Evolutionary conservation across 1,140 invertebrate species (phyloP), one percentile per base, ranked within the genome.

Genomic region (Aphidius gifuensis): DNA sequence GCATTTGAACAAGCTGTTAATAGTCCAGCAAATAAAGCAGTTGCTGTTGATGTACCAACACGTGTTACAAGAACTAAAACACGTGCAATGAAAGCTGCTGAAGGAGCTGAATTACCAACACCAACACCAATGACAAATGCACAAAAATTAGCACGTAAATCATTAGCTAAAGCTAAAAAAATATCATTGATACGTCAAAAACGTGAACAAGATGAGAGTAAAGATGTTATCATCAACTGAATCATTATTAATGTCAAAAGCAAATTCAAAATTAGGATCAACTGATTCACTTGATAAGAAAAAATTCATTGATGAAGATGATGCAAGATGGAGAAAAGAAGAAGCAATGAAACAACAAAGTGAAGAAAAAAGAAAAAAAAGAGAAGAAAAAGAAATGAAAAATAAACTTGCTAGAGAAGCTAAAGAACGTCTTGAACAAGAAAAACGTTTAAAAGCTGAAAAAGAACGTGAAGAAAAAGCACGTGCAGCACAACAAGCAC

Each of bases 331-430:
- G n/a, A 82, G 82, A 62, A 76, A 79, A 32, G 78, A 80, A 9
- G 80, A 78, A 57, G 68, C 76, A 0, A 58, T 80, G 7, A 80
- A 76, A 62, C 55, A 72, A 48, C 58, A 73, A 65, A 78, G 74
- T 4, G 86, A 87, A 67, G 84, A 85, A 48, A 84, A 82, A 47
- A 83, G 79, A 65, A 83, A 83, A 59, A 83, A 82, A 67, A 76
- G 85, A 1, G 82, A 86, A 64, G 80, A 85, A 58, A 87, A 86
- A 60, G 84, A 87, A 70, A 64, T 80, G 11, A 84, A 83, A 61
- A 86, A 83, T 8, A 83, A 81, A 58, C 76, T 83, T 62, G 79
- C 80, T n/a, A 79, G 84, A 9, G 84, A 86, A 64, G 80, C 78
- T 3, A 81, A 83, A 58, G 85, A 87, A 56, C 83, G 77, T 49